Base-by-base conservation (phyloP, 1,140 invertebrate species). In the Drosophila pallidifrons region DNA sequence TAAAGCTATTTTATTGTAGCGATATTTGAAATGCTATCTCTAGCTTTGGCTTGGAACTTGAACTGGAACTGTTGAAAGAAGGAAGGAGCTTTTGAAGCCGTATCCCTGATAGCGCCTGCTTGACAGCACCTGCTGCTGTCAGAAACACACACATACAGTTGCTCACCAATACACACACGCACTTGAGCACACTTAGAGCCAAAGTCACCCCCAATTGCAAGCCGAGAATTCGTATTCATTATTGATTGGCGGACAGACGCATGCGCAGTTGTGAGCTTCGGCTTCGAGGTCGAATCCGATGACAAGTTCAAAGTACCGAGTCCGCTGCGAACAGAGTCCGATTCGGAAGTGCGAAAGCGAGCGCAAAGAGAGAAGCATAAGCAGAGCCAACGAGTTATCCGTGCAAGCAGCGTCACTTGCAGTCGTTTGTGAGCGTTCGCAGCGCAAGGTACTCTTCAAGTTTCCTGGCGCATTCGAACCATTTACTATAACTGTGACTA, bases 401-500 rank as follows among this genome's bases (percentile, higher is more conserved):
- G 52, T 65, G 65, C 60, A 58, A 35, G 59, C 65, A 59, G 35
- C 51, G 77, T 45, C 77, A 63, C 63, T 88, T 76, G 83, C 83
- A 87, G 83, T 87, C 85, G 83, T 88, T 87, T 87, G 83, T 88
- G 83, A 88, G 80, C 83, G 85, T 87, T 87, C 85, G 77, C 83
- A 87, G 83, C 83, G 83, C 85, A 76, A 87, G 85, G 83, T 87
- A 83, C 79, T 77, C 70, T 66, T 41, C 61, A 68, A 77, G 54
- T 59, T 66, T 82, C 59, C 63, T 77, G 60, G 75, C 52, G 59
- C 52, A 52, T 63, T 47, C 55, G 61, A 76, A 66, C 61, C 45
- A 65, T 25, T 25, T 25, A 25, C 20, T 25, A 25, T 58, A 63
- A 67, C 68, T 79, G 74, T 67, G 74, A 77, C 63, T 73, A 25